Percentiles rank a stretch among this genome's conserved stretches.
Conservation (phyloP, 2,113 vertebrate species). For the Nannobrachium achirus region DNA sequence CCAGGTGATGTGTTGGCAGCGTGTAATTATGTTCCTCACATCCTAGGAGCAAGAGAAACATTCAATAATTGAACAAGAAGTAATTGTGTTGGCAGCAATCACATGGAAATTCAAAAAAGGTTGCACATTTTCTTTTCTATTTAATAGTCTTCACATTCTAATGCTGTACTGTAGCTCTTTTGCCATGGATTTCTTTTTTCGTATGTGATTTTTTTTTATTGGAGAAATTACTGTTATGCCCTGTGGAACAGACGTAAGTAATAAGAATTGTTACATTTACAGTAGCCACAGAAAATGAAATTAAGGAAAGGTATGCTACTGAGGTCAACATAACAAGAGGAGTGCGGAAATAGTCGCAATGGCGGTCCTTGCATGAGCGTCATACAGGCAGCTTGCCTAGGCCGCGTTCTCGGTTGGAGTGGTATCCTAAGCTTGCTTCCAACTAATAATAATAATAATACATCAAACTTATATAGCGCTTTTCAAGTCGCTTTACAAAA, state of each 20-base stretch:
- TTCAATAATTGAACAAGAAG: slow-evolving; percentile 73
- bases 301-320: not conserved
- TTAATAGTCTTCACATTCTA: too few relatives aligned
- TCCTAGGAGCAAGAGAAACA: slow-evolving; percentile 44
- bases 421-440: too few relatives aligned
- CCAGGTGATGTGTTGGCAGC: slow-evolving; percentile 62
- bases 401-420: too few relatives aligned
- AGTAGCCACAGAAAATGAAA: slow-evolving; percentile 13
- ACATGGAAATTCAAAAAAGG: slow-evolving; percentile 52
- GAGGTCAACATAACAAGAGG: not conserved
- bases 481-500: too few relatives aligned
- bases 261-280: slow-evolving; percentile 15
- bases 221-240: slow-evolving; percentile 15
- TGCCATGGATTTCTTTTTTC: not conserved
- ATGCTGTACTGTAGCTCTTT: too few relatives aligned
- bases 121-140: slow-evolving; percentile 15
- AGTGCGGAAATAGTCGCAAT: not conserved
- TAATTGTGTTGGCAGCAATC: slow-evolving; percentile 67
- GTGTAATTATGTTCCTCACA: slow-evolving; percentile 66
- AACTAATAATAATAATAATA: too few relatives aligned
- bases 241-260: slow-evolving; percentile 20
- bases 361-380: too few relatives aligned
- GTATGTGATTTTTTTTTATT: slow-evolving; percentile 1
- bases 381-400: too few relatives aligned
- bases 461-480: too few relatives aligned